Evolutionary conservation across 2,113 vertebrate genomes (phyloP).

Genomic region (Amphiprion percula): DNA sequence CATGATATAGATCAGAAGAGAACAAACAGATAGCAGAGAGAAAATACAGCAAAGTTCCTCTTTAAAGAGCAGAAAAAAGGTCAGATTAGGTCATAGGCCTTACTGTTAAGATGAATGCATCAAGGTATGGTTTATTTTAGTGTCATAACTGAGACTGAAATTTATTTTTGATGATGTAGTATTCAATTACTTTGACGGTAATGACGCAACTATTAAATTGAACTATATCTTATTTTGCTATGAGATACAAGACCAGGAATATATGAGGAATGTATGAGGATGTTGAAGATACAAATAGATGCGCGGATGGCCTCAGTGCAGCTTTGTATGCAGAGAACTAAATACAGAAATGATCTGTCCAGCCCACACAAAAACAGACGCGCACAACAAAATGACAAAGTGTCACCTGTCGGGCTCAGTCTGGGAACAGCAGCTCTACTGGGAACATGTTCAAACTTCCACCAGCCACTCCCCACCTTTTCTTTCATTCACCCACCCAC

Average conservation of each 20-base stretch:
- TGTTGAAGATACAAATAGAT: too few species aligned
- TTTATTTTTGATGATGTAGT: not conserved
- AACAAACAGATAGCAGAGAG: not conserved
- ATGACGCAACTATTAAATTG: not conserved
- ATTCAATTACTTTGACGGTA: not conserved
- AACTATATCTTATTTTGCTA: not conserved
- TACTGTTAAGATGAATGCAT: too few species aligned
- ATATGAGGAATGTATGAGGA: not conserved
- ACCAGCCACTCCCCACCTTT: constrained; percentile 52
- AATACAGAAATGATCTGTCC: not conserved
- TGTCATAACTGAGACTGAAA: constrained; percentile 7
- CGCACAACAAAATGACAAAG: constrained; percentile 13
- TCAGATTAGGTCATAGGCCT: too few species aligned
- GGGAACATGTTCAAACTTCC: constrained; percentile 50
- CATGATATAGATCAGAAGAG: constrained; percentile 23
- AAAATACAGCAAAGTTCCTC: not conserved
- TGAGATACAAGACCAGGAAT: not conserved
- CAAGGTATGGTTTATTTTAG: not conserved
- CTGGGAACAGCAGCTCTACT: constrained; percentile 14
- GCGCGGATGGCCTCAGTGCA: not conserved
- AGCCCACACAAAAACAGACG: not conserved
- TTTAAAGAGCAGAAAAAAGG: too few species aligned
- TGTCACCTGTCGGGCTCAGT: constrained; percentile 25
- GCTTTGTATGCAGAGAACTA: constrained; percentile 7
- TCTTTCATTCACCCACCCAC: constrained; percentile 45